phyloP scores from a whole-genome alignment of 1,140 invertebrate species.

The Leptopilina clavipes region DNA sequence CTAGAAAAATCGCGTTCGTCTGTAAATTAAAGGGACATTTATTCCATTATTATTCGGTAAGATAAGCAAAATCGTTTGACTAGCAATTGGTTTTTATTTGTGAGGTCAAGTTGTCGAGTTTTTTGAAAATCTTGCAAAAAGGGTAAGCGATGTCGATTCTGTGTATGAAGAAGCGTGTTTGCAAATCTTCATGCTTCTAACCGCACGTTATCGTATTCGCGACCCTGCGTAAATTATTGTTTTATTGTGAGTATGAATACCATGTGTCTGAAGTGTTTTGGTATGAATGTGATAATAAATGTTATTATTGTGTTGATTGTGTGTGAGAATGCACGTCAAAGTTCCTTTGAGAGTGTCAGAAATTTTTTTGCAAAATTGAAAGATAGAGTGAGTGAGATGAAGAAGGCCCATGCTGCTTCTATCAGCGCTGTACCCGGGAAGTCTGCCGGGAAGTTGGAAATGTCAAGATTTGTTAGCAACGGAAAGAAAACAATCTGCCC shows the following conservation, averaged over 20 bases:
- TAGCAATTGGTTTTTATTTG: background rate
- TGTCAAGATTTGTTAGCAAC: constrained; percentile 29
- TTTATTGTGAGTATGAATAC: constrained; percentile 26
- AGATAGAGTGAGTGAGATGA: background rate
- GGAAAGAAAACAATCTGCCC: constrained; percentile 18
- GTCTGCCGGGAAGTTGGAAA: constrained; percentile 26
- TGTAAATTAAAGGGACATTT: background rate
- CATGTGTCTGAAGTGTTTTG: constrained; percentile 21
- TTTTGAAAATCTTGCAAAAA: background rate
- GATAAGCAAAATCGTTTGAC: background rate
- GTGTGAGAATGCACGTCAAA: constrained; percentile 6
- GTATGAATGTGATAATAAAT: background rate
- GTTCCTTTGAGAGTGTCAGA: background rate
- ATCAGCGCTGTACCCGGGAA: constrained; percentile 31
- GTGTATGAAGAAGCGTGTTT: background rate
- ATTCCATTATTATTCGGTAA: constrained; percentile 1
- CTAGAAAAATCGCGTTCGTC: background rate
- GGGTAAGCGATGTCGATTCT: constrained; percentile 1
- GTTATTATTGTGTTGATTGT: background rate
- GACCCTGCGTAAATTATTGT: background rate
- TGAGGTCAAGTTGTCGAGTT: background rate
- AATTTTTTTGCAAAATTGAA: background rate
- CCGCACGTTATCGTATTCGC: background rate
- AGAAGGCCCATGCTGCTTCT: constrained; percentile 27
- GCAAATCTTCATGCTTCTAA: background rate